These are phyloP conservation scores for Propithecus deckenii DNA, from an alignment of 2,797 vertebrate genomes.

Conservation along the genomic window DNA sequence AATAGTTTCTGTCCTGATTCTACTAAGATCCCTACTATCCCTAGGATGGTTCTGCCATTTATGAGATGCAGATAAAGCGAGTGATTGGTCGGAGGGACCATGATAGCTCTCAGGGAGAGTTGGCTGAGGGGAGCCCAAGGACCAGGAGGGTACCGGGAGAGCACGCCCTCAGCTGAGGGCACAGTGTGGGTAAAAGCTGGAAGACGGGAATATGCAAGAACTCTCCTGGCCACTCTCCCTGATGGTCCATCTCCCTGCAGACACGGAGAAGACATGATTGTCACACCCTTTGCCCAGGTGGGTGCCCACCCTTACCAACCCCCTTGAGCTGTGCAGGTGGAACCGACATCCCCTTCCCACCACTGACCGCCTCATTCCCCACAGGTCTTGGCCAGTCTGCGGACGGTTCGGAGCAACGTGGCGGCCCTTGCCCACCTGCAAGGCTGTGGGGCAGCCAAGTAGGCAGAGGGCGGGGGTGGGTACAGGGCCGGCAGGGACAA, in stretches of 20 bases:
- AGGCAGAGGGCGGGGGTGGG: constrained; percentile 55
- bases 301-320: constrained; percentile 51
- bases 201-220: neutral
- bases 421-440: constrained; percentile 89
- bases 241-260: constrained; percentile 80
- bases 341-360: no score
- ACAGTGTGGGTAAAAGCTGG: neutral
- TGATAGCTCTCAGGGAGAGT: neutral
- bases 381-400: constrained; percentile 94
- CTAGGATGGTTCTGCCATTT: neutral
- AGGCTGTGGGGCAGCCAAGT: constrained; percentile 88
- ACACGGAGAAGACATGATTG: constrained; percentile 97
- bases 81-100: neutral
- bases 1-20: neutral
- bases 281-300: constrained; percentile 97
- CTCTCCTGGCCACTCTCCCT: neutral
- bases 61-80: neutral
- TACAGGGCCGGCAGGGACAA: neutral
- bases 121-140: neutral
- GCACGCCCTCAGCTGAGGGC: neutral
- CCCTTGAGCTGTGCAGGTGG: neutral
- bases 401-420: constrained; percentile 92
- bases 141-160: neutral
- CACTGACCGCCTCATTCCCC: constrained; percentile 28
- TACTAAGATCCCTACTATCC: neutral